Conservation (phyloP, 2,113 vertebrate species). For the Crotalus viridis region DNA sequence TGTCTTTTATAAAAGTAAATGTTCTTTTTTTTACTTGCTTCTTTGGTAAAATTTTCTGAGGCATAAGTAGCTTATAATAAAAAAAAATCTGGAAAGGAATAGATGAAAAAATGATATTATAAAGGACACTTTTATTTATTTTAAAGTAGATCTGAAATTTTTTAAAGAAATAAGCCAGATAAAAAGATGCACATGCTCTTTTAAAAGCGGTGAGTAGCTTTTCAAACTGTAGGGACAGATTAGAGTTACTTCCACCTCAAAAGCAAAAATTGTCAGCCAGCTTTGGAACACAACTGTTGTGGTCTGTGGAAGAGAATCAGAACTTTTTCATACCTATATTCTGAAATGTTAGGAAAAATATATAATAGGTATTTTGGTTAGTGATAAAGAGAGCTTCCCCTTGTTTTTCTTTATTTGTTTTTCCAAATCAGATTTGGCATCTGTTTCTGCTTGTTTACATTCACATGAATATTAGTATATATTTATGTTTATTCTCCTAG, state of each 20-base stretch:
- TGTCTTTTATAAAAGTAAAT: constrained; percentile 24
- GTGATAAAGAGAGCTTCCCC: not conserved
- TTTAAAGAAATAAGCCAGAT: not conserved
- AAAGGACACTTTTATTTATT: not conserved
- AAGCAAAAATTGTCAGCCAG: not conserved
- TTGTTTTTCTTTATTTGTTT: not conserved
- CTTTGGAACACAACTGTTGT: not conserved
- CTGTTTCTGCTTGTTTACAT: not conserved
- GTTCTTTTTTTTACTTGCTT: not conserved
- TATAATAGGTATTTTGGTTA: not conserved
- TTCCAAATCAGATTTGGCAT: not conserved
- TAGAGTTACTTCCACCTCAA: not conserved
- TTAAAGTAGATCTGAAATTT: not conserved
- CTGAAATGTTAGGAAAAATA: not conserved
- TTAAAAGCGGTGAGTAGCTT: not conserved
- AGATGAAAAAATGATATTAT: not conserved
- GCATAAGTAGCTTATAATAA: not conserved
- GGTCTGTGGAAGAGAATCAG: not conserved
- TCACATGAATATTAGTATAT: not conserved
- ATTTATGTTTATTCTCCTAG: not conserved
- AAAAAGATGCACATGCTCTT: not conserved
- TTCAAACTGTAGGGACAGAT: constrained; percentile 3
- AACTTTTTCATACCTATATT: not conserved
- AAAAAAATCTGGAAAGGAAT: not conserved
- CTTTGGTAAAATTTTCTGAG: constrained; percentile 20